These are phyloP conservation scores for Thalpophila matura DNA, from an alignment of 2,888 invertebrate species.

Conservation along the genomic window DNA sequence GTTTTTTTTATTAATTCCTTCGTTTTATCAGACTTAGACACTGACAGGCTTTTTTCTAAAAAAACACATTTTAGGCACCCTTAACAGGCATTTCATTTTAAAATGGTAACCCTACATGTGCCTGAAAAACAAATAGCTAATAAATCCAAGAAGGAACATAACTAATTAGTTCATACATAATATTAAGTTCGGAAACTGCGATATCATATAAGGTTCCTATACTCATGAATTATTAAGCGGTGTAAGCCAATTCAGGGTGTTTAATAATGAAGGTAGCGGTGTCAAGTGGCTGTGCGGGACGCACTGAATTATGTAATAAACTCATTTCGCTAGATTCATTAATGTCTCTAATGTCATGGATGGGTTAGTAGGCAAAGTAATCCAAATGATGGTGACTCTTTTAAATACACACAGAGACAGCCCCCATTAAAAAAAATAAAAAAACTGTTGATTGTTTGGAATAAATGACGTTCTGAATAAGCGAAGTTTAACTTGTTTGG, in stretches of 20 bases:
- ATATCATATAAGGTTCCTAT: slow-evolving; percentile 54
- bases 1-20: no score
- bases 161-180: slow-evolving; percentile 53
- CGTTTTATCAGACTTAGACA: no score
- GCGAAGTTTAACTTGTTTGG: no score
- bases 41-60: no score
- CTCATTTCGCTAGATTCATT: slow-evolving; percentile 65
- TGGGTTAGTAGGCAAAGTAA: slow-evolving; percentile 8
- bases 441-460: no score
- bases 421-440: no score
- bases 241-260: slow-evolving; percentile 71
- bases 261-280: slow-evolving; percentile 76
- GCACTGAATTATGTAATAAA: slow-evolving; percentile 75
- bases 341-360: slow-evolving; percentile 47
- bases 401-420: no score
- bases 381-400: neutral
- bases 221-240: slow-evolving; percentile 71
- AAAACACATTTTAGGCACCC: no score
- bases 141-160: slow-evolving; percentile 30
- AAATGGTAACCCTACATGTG: no score
- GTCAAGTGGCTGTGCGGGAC: slow-evolving; percentile 73
- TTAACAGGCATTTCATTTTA: no score
- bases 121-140: slow-evolving; percentile 19
- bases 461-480: no score
- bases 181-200: slow-evolving; percentile 49